Evolutionary conservation across 2,888 invertebrate species (phyloP), one percentile per base, ranked within the genome.

Genomic region (Hirudinaria manillensis): DNA sequence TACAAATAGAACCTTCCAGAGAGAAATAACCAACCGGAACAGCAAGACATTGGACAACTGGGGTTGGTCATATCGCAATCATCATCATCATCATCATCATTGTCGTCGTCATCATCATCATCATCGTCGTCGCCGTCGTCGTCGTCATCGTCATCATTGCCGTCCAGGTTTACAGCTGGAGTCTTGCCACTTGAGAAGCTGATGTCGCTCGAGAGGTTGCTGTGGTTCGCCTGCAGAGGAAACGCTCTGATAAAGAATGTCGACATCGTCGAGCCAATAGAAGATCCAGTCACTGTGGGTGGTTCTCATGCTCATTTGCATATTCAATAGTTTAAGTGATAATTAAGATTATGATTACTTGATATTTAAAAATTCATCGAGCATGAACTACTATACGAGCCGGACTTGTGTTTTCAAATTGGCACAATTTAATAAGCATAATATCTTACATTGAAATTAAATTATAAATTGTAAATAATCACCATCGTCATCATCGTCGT

Each of bases 181-280:
- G 97, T 98, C 77, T 95, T 99, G 81, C 89, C 93, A 77, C 89
- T 96, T 73, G 97, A 97, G 86, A 90, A 95, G 79, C 90, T 98
- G 79, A 94, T 95, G 45, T 92, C 95, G 10, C 98, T 99, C 86
- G 98, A 98, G 87, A 89, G 97, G 45, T 94, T 99, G 92, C 86
- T 99, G 80, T 99, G 98, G 98, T 90, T 97, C 80, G 96, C 95
- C 34, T 97, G 97, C 83, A 89, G 97, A 77, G 98, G 98, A 80
- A 85, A 84, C 78, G 97, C 97, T 70, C 98, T 97, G 86, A 88
- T 99, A 73, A 89, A 94, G 36, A 94, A 95, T 87, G 93, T 95
- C 10, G 96, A 96, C 88, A 97, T 99, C 82, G 93, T 93, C 81
- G 91, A 92, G 70, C 92, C 94, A 0, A 86, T 98, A 77, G 94